Percentiles rank a stretch among this genome's conserved stretches.
Evolutionary conservation across 2,113 vertebrate genomes (phyloP).

Genomic region (Phodopus roborovskii): DNA sequence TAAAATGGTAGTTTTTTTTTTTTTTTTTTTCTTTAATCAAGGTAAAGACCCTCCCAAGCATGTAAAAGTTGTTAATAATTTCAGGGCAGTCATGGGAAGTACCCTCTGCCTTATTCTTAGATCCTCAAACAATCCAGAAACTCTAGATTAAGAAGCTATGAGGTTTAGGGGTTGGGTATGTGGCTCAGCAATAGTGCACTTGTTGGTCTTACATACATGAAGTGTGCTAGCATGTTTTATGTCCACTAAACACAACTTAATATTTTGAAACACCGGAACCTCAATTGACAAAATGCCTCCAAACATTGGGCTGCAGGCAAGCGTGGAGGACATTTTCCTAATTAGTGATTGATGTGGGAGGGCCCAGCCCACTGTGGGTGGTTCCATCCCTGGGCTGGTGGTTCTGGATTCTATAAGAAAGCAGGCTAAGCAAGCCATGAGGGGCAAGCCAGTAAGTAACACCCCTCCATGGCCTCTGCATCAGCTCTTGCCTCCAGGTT

Average conservation of each 20-base stretch:
- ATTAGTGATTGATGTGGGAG: background rate
- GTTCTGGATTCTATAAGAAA: background rate
- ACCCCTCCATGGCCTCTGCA: background rate
- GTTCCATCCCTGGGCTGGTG: background rate
- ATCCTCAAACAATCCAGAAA: background rate
- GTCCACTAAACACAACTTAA: background rate
- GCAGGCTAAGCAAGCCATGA: background rate
- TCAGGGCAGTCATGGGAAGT: background rate
- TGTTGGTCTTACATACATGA: background rate
- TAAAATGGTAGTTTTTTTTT: background rate
- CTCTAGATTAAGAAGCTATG: background rate
- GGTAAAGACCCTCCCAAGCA: background rate
- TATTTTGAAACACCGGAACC: background rate
- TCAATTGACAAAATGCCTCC: background rate
- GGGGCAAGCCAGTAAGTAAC: background rate
- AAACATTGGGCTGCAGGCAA: background rate
- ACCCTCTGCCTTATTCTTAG: background rate
- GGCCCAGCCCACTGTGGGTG: background rate
- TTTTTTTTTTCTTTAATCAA: background rate
- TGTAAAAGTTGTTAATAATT: constrained; percentile 14
- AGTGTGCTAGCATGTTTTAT: background rate
- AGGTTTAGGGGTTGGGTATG: background rate
- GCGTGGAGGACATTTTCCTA: background rate
- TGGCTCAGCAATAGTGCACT: background rate
- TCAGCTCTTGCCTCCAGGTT: background rate